Evolutionary conservation across 2,113 vertebrate species (phyloP).

Genomic region (Zeus faber): DNA sequence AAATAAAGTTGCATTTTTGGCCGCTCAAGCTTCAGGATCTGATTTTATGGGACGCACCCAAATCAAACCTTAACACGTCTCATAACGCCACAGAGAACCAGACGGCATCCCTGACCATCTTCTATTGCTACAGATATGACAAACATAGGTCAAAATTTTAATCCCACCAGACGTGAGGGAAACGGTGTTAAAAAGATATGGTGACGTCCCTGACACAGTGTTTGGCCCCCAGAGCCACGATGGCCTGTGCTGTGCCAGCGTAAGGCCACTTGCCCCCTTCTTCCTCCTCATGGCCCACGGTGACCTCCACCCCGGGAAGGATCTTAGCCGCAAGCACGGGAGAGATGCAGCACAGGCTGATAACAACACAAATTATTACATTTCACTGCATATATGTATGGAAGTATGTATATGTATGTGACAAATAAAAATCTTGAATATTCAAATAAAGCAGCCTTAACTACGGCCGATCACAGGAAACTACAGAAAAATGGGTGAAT

Average conservation of each 20-base stretch:
- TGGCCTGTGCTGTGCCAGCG: constrained; percentile 77
- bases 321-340: constrained; percentile 84
- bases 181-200: constrained; percentile 79
- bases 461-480: not conserved
- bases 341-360: constrained; percentile 73
- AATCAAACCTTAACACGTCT: no score
- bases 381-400: no score
- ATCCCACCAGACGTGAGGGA: not conserved
- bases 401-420: no score
- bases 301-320: constrained; percentile 81
- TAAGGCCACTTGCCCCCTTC: constrained; percentile 85
- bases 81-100: no score
- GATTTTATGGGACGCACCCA: no score
- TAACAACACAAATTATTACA: not conserved
- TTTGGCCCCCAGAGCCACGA: constrained; percentile 82
- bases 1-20: no score
- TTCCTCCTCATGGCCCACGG: constrained; percentile 84
- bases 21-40: no score
- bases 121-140: no score
- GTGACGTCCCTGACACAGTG: constrained; percentile 81
- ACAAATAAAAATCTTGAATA: no score
- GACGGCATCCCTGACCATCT: no score
- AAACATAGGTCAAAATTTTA: not conserved
- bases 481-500: not conserved
- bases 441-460: not conserved